phyloP scores from a whole-genome alignment of 1,140 invertebrate genomes.

The Magallana gigas region DNA sequence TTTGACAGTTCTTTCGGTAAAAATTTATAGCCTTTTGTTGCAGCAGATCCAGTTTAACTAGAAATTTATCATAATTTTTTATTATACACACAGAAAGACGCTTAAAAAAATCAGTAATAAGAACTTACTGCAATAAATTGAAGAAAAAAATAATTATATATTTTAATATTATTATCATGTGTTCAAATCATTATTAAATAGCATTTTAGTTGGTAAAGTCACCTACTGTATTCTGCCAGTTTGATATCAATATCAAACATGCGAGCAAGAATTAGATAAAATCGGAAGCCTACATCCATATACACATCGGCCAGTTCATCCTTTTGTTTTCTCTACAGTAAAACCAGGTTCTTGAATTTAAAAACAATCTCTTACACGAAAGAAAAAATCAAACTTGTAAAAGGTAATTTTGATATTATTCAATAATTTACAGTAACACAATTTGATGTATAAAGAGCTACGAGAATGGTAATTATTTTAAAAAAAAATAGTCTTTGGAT shows the following conservation, averaged over 20 bases:
- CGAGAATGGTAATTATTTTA: too few relatives aligned
- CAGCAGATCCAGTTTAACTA: slow-evolving; percentile 70
- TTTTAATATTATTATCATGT: too few relatives aligned
- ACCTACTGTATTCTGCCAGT: slow-evolving; percentile 67
- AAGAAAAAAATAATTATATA: too few relatives aligned
- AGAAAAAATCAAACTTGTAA: background rate
- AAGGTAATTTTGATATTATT: too few relatives aligned
- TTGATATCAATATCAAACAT: slow-evolving; percentile 77
- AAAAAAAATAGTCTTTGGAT: too few relatives aligned
- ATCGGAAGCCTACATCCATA: slow-evolving; percentile 77
- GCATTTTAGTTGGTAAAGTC: background rate
- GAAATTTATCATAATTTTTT: background rate
- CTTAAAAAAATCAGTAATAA: too few relatives aligned
- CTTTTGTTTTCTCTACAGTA: slow-evolving; percentile 68
- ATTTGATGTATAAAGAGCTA: too few relatives aligned
- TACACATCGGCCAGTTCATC: slow-evolving; percentile 76
- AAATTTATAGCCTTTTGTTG: slow-evolving; percentile 76
- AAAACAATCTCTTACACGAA: background rate
- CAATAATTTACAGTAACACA: too few relatives aligned
- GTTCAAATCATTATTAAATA: too few relatives aligned
- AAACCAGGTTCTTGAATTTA: background rate
- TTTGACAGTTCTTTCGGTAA: slow-evolving; percentile 78
- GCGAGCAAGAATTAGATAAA: slow-evolving; percentile 76
- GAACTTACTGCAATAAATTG: too few relatives aligned
- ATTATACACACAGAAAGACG: too few relatives aligned